Percentiles rank a stretch among this genome's conserved stretches.
Evolutionary conservation across 1,140 invertebrate genomes (phyloP).

Genomic region (Achatina immaculata): DNA sequence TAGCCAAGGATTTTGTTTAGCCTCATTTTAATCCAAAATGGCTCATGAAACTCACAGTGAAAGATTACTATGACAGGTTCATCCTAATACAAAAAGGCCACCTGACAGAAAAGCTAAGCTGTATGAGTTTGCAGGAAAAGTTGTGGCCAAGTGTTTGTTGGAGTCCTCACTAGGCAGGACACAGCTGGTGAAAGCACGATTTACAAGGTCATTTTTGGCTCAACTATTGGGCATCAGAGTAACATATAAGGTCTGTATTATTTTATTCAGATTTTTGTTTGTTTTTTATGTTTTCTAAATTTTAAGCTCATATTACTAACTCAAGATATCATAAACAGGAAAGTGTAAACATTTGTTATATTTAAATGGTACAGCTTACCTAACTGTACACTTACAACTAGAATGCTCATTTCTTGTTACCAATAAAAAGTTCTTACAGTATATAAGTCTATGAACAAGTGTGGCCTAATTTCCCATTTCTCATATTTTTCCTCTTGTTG

Average conservation of each 20-base stretch:
- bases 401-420: not conserved
- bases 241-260: conserved; percentile 82
- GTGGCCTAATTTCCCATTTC: not conserved
- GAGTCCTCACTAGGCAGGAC: conserved; percentile 90
- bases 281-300: conserved; percentile 18
- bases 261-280: not conserved
- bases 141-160: conserved; percentile 94
- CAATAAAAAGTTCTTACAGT: not conserved
- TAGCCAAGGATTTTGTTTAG: no score
- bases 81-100: conserved; percentile 85
- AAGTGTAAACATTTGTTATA: not conserved
- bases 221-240: conserved; percentile 93
- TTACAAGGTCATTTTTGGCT: conserved; percentile 92
- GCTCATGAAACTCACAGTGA: no score
- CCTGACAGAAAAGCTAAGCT: conserved; percentile 81
- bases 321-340: not conserved
- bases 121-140: conserved; percentile 93
- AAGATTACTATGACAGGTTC: no score
- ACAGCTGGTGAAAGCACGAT: conserved; percentile 89
- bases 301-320: not conserved
- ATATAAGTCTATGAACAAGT: not conserved
- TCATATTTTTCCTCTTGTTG: not conserved
- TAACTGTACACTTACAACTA: not conserved
- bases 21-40: no score
- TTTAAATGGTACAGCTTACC: not conserved